phyloP scores from a whole-genome alignment of 53 echinoderm and acorn worm genomes.

The Holothuria leucospilota region DNA sequence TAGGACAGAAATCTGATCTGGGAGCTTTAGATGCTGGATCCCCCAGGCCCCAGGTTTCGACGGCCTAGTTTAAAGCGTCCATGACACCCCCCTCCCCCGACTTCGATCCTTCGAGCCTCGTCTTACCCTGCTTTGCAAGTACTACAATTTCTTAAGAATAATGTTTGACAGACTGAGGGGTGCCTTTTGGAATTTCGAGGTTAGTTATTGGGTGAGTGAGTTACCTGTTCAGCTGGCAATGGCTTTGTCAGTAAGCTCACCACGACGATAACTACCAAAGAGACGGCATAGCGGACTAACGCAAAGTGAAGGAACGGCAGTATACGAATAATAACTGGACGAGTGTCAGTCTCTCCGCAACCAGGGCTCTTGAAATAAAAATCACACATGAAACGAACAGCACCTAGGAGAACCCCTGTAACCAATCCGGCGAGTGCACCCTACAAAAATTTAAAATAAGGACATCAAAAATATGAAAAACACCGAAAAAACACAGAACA shows the following conservation, averaged over 20 bases:
- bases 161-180: too few relatives aligned
- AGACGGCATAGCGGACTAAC: constrained; percentile 59
- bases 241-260: constrained; percentile 75
- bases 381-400: constrained; percentile 66
- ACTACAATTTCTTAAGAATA: too few relatives aligned
- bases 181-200: background rate
- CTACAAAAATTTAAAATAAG: constrained; percentile 8
- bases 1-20: too few relatives aligned
- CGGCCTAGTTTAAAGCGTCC: too few relatives aligned
- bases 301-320: constrained; percentile 81
- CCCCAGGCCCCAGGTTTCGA: too few relatives aligned
- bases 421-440: constrained; percentile 72
- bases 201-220: background rate
- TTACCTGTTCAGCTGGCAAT: constrained; percentile 69
- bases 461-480: too few relatives aligned
- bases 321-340: constrained; percentile 56
- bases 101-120: too few relatives aligned
- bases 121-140: too few relatives aligned
- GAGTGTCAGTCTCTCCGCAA: constrained; percentile 64
- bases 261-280: constrained; percentile 55
- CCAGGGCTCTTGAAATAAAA: constrained; percentile 62
- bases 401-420: constrained; percentile 58
- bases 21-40: too few relatives aligned
- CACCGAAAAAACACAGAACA: too few relatives aligned
- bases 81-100: too few relatives aligned